A percentile compares a stretch with the other conserved stretches of the same genome.
These are phyloP conservation scores for Lycaena phlaeas DNA, from an alignment of 2,888 invertebrate genomes.

Conservation along the genomic window DNA sequence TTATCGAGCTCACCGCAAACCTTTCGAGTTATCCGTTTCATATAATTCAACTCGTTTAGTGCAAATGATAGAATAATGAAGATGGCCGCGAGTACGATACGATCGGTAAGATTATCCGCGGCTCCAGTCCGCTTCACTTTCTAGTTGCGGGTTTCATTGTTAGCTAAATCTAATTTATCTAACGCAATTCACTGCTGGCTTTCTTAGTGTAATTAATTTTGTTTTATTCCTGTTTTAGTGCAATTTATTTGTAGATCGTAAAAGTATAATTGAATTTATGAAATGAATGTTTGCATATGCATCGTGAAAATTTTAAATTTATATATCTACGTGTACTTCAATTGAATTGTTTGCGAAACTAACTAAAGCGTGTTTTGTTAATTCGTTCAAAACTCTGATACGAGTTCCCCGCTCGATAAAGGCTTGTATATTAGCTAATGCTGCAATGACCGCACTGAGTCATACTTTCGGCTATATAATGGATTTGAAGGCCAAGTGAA, in stretches of 20 bases:
- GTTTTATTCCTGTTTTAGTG: not conserved
- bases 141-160: conserved; percentile 58
- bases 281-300: not conserved
- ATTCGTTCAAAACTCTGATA: not conserved
- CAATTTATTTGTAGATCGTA: not conserved
- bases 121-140: conserved; percentile 55
- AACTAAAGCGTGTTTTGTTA: not conserved
- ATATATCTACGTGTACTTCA: not conserved
- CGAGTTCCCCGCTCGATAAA: not conserved
- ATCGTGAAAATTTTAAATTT: not conserved
- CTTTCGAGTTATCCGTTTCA: conserved; percentile 1
- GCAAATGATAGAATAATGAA: conserved; percentile 56
- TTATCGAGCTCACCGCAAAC: not conserved
- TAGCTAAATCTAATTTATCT: conserved; percentile 52
- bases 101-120: conserved; percentile 54
- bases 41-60: conserved; percentile 35
- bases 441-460: conserved; percentile 42
- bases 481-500: conserved; percentile 41
- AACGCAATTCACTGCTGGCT: conserved; percentile 44
- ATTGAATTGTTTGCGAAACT: not conserved
- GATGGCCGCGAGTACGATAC: conserved; percentile 54
- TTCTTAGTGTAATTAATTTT: conserved; percentile 14
- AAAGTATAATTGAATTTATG: not conserved
- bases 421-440: conserved; percentile 19
- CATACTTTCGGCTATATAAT: conserved; percentile 44